Evolutionary conservation across 2,797 vertebrate species (phyloP).

Genomic region (Schizothorax lantsangensis): DNA sequence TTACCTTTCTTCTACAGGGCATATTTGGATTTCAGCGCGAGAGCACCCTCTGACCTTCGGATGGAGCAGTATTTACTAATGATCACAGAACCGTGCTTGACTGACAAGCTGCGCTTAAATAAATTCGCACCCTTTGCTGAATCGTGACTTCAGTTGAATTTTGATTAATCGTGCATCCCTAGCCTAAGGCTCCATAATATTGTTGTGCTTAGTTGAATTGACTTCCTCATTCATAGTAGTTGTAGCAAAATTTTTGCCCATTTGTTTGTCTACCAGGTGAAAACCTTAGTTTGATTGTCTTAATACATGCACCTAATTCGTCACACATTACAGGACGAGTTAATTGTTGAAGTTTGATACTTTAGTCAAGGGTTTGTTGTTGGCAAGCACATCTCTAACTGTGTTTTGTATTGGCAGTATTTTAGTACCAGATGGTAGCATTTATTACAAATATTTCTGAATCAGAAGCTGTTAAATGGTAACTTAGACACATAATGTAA

Average conservation of each 20-base stretch:
- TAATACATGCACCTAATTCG: not conserved
- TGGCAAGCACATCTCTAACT: not conserved
- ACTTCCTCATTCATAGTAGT: not conserved
- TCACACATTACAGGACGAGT: not conserved
- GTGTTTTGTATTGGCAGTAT: conserved; percentile 22
- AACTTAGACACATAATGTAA: conserved; percentile 28
- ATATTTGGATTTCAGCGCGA: too few species aligned
- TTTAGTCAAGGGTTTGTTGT: conserved; percentile 9
- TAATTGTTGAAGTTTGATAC: not conserved
- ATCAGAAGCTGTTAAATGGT: conserved; percentile 29
- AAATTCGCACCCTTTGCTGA: too few species aligned
- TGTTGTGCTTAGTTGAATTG: not conserved
- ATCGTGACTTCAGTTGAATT: too few species aligned
- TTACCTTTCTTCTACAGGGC: too few species aligned
- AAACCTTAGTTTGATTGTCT: not conserved
- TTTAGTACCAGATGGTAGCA: conserved; percentile 22
- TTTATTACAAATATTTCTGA: conserved; percentile 24
- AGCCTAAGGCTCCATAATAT: too few species aligned
- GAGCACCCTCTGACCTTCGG: too few species aligned
- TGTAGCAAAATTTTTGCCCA: not conserved
- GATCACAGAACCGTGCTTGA: too few species aligned
- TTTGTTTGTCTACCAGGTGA: not conserved
- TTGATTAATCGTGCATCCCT: not conserved
- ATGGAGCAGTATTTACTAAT: too few species aligned
- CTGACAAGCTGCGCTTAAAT: too few species aligned